Evolutionary conservation across 2,113 vertebrate genomes (phyloP).

Genomic region (Alosa alosa): DNA sequence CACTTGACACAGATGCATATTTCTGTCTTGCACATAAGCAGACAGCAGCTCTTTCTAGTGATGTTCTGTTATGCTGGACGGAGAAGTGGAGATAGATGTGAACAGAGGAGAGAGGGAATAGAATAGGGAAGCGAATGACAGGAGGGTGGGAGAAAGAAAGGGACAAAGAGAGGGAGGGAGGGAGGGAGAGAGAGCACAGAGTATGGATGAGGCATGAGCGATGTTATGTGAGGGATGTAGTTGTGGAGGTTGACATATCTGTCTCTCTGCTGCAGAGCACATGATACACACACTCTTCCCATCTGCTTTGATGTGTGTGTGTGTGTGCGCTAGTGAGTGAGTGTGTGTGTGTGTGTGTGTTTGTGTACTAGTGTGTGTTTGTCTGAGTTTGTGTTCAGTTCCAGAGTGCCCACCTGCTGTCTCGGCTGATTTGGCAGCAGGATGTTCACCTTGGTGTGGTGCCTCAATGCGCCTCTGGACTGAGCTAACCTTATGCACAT

Average conservation of each 20-base stretch:
- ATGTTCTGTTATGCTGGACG: conserved; percentile 38
- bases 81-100: conserved; percentile 39
- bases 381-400: too few species aligned
- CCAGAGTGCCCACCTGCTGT: background rate
- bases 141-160: conserved; percentile 13
- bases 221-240: background rate
- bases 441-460: background rate
- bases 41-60: background rate
- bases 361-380: background rate
- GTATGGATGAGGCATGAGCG: background rate
- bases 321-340: background rate
- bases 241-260: background rate
- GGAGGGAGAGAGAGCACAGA: background rate
- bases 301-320: background rate
- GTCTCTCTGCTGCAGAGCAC: background rate
- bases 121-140: conserved; percentile 30
- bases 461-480: background rate
- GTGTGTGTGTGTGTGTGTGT: background rate
- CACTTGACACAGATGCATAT: background rate
- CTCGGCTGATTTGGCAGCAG: background rate
- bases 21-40: conserved; percentile 23
- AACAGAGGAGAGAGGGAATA: conserved; percentile 8
- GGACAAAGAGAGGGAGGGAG: background rate
- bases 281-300: background rate
- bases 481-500: background rate